phyloP scores from a whole-genome alignment of 2,888 invertebrate genomes.

The Phyto melanocephala region DNA sequence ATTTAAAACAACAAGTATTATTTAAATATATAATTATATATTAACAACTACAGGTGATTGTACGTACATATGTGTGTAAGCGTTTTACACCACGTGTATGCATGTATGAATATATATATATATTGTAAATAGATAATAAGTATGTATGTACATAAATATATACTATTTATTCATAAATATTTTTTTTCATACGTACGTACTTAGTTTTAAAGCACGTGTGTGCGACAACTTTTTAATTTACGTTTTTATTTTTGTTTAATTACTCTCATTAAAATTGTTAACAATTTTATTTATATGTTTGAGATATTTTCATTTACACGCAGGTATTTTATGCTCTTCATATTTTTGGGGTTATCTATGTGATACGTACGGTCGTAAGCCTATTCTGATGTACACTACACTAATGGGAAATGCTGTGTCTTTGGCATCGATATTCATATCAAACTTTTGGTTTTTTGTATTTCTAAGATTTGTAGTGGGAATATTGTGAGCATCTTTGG shows the following conservation, averaged over 20 bases:
- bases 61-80: neutral
- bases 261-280: neutral
- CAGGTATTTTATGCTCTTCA: conserved; percentile 81
- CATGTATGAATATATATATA: too few relatives aligned
- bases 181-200: neutral
- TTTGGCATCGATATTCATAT: conserved; percentile 80
- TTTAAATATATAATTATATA: neutral
- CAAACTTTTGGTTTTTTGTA: conserved; percentile 80
- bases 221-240: neutral
- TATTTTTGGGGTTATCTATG: conserved; percentile 82
- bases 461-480: conserved; percentile 80
- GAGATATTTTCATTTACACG: neutral
- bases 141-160: too few relatives aligned
- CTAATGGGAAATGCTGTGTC: conserved; percentile 79
- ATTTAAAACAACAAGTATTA: neutral
- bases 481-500: conserved; percentile 78
- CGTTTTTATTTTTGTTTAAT: neutral
- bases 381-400: conserved; percentile 79
- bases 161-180: too few relatives aligned
- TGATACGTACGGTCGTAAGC: conserved; percentile 80
- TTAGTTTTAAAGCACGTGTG: neutral
- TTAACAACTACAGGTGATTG: neutral
- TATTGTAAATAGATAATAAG: too few relatives aligned
- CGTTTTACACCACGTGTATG: too few relatives aligned
- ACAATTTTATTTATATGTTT: neutral